These are phyloP conservation scores for Lagodon rhomboides DNA, from an alignment of 2,797 vertebrate genomes.

Conservation along the genomic window DNA sequence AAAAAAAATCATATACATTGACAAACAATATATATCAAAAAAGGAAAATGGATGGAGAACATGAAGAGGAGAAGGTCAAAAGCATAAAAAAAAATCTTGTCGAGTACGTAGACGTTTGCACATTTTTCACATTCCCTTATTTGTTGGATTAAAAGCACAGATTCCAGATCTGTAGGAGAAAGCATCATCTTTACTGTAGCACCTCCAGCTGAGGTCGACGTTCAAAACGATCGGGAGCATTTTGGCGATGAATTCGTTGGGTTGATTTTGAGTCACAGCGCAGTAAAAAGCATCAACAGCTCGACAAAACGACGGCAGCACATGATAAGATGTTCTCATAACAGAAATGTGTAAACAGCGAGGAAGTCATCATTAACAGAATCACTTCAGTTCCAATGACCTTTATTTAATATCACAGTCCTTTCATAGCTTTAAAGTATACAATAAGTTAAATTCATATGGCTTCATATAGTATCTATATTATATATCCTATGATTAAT, in stretches of 20 bases:
- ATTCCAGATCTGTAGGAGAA: slow-evolving; percentile 66
- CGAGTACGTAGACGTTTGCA: not conserved
- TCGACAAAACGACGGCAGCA: slow-evolving; percentile 11
- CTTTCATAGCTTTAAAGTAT: slow-evolving; percentile 89
- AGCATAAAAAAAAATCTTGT: slow-evolving; percentile 6
- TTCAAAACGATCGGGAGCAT: slow-evolving; percentile 17
- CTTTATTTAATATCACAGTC: slow-evolving; percentile 84
- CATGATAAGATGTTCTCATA: not conserved
- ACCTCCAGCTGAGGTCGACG: not conserved
- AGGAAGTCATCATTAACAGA: slow-evolving; percentile 36
- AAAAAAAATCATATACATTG: slow-evolving; percentile 24
- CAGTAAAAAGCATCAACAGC: slow-evolving; percentile 10
- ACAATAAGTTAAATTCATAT: slow-evolving; percentile 95
- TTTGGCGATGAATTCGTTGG: slow-evolving; percentile 12
- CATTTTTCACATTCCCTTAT: slow-evolving; percentile 54
- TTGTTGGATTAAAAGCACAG: slow-evolving; percentile 46
- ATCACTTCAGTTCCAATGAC: slow-evolving; percentile 41
- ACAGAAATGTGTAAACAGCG: slow-evolving; percentile 59
- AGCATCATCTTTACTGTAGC: not conserved
- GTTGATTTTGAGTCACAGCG: slow-evolving; percentile 30
- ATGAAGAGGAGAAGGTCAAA: slow-evolving; percentile 1
- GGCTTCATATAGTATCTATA: slow-evolving; percentile 83
- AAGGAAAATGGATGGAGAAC: slow-evolving; percentile 8
- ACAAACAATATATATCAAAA: slow-evolving; percentile 34
- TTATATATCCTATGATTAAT: slow-evolving; percentile 86